Conservation (phyloP, 2,888 invertebrate genomes). For the Ormyrus thymus region DNA sequence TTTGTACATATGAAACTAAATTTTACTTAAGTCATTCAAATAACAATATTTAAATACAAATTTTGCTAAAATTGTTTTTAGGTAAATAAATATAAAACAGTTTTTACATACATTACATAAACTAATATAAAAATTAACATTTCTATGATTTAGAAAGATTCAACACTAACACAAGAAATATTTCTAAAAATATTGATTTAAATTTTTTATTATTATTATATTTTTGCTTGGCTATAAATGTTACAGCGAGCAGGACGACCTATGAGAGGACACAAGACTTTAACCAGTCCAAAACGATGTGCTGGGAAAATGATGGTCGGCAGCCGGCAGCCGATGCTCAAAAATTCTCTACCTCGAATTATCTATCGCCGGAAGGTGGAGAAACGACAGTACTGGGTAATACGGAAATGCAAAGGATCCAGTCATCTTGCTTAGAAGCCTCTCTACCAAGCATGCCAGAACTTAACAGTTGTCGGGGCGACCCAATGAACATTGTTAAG, state of each 20-base stretch:
- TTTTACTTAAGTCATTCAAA: too few species aligned
- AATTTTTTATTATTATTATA: neutral
- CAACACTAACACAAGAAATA: neutral
- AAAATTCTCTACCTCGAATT: constrained; percentile 65
- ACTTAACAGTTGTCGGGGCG: constrained; percentile 84
- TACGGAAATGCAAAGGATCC: constrained; percentile 73
- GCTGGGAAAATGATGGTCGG: constrained; percentile 71
- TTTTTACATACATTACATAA: too few species aligned
- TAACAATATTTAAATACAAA: too few species aligned
- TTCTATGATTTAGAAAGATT: neutral
- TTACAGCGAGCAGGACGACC: constrained; percentile 58
- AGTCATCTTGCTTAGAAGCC: constrained; percentile 80
- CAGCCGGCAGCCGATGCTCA: constrained; percentile 60
- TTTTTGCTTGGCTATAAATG: neutral
- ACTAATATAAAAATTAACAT: too few species aligned
- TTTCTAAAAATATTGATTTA: constrained; percentile 2
- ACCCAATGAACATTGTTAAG: constrained; percentile 86
- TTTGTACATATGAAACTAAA: too few species aligned
- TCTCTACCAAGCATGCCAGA: constrained; percentile 82
- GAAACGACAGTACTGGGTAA: constrained; percentile 36
- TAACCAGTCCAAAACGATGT: constrained; percentile 64
- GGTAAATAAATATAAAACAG: too few species aligned
- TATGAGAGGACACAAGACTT: constrained; percentile 71
- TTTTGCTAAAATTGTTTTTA: too few species aligned
- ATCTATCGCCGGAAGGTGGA: neutral